phyloP scores from a whole-genome alignment of 1,140 invertebrate species.

The Coptotermes formosanus region DNA sequence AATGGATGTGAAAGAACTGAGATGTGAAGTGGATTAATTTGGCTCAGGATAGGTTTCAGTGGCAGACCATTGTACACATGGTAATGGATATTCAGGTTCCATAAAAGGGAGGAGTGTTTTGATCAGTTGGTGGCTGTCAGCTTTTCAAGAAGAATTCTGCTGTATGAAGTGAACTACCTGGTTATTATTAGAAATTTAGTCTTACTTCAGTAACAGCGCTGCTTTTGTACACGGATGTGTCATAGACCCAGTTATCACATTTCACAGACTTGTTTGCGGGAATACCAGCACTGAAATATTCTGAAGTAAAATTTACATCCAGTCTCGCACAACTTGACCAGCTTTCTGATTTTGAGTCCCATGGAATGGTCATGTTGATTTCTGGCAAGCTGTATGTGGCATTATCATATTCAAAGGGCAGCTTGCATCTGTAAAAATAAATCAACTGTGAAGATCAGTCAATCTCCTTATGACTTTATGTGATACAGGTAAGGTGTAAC shows the following conservation, averaged over 20 bases:
- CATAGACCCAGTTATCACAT: conserved; percentile 62
- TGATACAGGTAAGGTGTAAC: no score
- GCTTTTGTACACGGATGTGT: conserved; percentile 56
- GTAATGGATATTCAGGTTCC: no score
- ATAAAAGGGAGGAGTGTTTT: no score
- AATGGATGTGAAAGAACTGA: no score
- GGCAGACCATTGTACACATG: no score
- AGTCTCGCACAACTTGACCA: conserved; percentile 53
- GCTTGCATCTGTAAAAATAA: conserved; percentile 52
- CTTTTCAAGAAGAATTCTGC: no score
- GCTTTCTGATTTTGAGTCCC: conserved; percentile 47
- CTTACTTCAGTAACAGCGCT: conserved; percentile 65
- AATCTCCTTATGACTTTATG: no score
- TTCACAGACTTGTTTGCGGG: conserved; percentile 38
- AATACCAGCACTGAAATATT: conserved; percentile 41
- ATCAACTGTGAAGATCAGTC: neutral
- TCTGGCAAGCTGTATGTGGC: conserved; percentile 48
- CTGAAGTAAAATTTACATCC: conserved; percentile 45
- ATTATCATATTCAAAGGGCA: conserved; percentile 58
- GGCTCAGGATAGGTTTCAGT: no score
- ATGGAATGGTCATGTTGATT: conserved; percentile 51
- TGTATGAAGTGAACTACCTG: no score
- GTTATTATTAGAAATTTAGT: no score
- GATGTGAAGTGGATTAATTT: no score
- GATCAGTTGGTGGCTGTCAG: no score